Percentiles rank a stretch among this genome's conserved stretches.
These are phyloP conservation scores for Neoscelio sp. DNA, from an alignment of 2,888 invertebrate species.

Conservation along the genomic window DNA sequence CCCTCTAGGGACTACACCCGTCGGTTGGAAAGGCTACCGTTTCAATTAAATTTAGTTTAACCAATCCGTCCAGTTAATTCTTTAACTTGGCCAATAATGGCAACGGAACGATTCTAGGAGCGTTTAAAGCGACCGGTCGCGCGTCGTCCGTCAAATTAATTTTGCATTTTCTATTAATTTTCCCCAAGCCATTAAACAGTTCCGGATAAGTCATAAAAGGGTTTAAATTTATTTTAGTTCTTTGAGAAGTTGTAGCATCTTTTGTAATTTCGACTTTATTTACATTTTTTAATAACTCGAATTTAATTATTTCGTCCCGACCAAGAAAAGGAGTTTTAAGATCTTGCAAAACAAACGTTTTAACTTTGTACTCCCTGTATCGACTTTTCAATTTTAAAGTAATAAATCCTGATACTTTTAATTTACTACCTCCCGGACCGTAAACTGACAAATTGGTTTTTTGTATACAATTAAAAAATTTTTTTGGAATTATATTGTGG, in stretches of 20 bases:
- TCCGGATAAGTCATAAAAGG: background rate
- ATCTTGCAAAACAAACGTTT: constrained; percentile 50
- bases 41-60: constrained; percentile 69
- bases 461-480: constrained; percentile 5
- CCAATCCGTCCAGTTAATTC: constrained; percentile 73
- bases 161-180: constrained; percentile 66
- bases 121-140: background rate
- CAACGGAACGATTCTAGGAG: constrained; percentile 71
- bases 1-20: constrained; percentile 78
- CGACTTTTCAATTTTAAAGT: constrained; percentile 29
- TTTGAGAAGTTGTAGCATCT: background rate
- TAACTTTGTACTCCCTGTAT: constrained; percentile 14
- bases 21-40: constrained; percentile 73
- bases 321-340: constrained; percentile 62
- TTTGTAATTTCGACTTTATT: background rate
- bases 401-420: constrained; percentile 32
- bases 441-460: constrained; percentile 31
- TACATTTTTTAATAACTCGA: constrained; percentile 22
- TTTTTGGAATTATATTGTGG: constrained; percentile 15
- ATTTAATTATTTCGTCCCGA: constrained; percentile 43
- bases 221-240: background rate
- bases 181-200: constrained; percentile 67
- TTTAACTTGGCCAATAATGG: constrained; percentile 75
- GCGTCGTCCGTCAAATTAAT: background rate
- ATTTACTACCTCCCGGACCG: constrained; percentile 26